Conservation (phyloP, 2,888 invertebrate species). For the Lepas anatifera region DNA sequence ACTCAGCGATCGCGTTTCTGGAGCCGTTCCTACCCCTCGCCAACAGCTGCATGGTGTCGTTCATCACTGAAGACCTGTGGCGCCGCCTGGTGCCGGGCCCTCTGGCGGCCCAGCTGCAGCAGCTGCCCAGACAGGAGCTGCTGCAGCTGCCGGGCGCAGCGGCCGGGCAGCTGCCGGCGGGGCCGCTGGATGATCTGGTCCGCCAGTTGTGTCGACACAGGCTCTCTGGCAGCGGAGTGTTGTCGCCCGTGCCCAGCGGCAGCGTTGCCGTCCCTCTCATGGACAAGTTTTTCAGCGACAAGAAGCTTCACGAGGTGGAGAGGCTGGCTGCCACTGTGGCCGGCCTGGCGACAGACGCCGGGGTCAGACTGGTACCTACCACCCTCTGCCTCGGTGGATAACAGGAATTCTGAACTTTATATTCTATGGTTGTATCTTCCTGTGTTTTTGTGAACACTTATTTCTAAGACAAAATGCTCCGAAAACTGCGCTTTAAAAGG, state of each 20-base stretch:
- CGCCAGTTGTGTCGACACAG: neutral
- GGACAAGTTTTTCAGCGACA: conserved; percentile 35
- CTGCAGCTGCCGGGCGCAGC: conserved; percentile 14
- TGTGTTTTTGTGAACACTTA: no score
- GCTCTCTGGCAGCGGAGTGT: conserved; percentile 16
- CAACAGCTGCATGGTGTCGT: conserved; percentile 67
- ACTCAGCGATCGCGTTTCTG: conserved; percentile 37
- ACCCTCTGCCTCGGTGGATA: no score
- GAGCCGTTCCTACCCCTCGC: conserved; percentile 47
- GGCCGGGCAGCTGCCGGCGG: neutral
- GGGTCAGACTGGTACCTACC: no score
- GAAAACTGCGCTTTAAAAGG: no score
- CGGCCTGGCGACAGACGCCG: conserved; percentile 34
- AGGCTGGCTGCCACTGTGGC: conserved; percentile 48
- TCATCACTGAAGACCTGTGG: conserved; percentile 55
- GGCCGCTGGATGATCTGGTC: neutral
- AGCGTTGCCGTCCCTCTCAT: neutral
- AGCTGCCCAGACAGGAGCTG: neutral
- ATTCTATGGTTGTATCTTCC: no score
- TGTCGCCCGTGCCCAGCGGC: conserved; percentile 18
- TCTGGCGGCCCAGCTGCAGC: conserved; percentile 1
- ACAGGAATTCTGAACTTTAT: no score
- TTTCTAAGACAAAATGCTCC: no score
- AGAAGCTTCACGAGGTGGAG: conserved; percentile 70
- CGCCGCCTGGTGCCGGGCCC: conserved; percentile 43